These are phyloP conservation scores for Aethes cnicana DNA, from an alignment of 2,888 invertebrate species.

Conservation along the genomic window DNA sequence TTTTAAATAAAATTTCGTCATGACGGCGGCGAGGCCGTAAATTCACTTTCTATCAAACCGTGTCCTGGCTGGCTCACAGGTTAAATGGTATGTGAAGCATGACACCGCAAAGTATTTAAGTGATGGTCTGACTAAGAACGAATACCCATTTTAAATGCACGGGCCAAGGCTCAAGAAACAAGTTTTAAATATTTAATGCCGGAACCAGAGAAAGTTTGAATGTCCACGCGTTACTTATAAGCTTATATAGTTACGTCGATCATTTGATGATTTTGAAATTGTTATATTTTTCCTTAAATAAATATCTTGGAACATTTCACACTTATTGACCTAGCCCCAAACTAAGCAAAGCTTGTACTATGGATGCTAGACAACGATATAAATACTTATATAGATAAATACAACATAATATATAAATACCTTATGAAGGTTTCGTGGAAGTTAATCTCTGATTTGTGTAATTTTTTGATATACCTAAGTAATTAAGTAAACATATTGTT, in stretches of 20 bases:
- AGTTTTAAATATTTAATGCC: slow-evolving; percentile 78
- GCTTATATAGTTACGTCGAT: slow-evolving; percentile 7
- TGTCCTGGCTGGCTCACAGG: slow-evolving; percentile 52
- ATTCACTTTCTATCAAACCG: slow-evolving; percentile 42
- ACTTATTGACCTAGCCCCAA: too few species aligned
- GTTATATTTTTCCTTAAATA: neutral
- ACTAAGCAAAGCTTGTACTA: too few species aligned
- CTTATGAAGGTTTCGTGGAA: too few species aligned
- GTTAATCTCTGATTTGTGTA: too few species aligned
- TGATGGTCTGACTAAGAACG: slow-evolving; percentile 55
- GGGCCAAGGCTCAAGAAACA: slow-evolving; percentile 64
- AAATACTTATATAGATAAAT: too few species aligned
- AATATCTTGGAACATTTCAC: too few species aligned
- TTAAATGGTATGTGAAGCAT: slow-evolving; percentile 60
- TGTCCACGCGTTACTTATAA: slow-evolving; percentile 17
- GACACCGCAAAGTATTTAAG: slow-evolving; percentile 71
- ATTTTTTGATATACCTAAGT: too few species aligned
- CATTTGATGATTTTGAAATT: slow-evolving; percentile 1
- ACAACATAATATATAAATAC: too few species aligned
- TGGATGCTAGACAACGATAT: too few species aligned
- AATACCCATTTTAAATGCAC: slow-evolving; percentile 64
- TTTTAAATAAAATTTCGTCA: slow-evolving; percentile 10
- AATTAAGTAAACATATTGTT: too few species aligned
- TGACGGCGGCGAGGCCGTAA: slow-evolving; percentile 17
- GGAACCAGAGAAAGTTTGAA: slow-evolving; percentile 63